Evolutionary conservation across 1,140 invertebrate species (phyloP).

Genomic region (Drosophila kikkawai): DNA sequence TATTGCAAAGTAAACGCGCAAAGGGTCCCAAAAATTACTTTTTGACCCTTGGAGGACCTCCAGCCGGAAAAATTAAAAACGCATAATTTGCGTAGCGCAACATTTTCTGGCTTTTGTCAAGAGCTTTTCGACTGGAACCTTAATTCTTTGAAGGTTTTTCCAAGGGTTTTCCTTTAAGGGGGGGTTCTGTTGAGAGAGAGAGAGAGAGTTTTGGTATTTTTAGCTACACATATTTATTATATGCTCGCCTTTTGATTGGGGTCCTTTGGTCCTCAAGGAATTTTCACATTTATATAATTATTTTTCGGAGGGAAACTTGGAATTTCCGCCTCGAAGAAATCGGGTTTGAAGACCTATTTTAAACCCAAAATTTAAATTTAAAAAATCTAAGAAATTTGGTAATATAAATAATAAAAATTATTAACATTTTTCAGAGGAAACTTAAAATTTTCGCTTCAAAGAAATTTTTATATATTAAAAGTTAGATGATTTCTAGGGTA

Average conservation of each 20-base stretch:
- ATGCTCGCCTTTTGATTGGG: not conserved
- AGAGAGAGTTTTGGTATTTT: constrained; percentile 10
- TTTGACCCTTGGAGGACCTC: not conserved
- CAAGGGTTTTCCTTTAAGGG: not conserved
- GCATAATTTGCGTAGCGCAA: constrained; percentile 12
- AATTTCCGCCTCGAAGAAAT: not conserved
- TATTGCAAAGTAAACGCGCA: constrained; percentile 18
- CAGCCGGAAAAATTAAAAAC: constrained; percentile 15
- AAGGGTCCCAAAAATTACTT: constrained; percentile 20
- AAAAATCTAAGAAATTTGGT: too few relatives aligned
- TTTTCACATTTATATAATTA: not conserved
- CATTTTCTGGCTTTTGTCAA: constrained; percentile 8
- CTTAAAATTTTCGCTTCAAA: not conserved
- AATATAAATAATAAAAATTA: too few relatives aligned
- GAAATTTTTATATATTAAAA: not conserved
- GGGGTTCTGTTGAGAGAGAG: not conserved
- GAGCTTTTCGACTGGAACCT: not conserved
- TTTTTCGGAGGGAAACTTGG: not conserved
- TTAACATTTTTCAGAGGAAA: not conserved
- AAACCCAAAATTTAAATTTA: too few relatives aligned
- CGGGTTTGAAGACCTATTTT: too few relatives aligned
- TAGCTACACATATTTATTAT: constrained; percentile 1
- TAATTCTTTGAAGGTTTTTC: constrained; percentile 3
- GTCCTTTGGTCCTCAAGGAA: not conserved
- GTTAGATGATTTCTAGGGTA: not conserved